These are phyloP conservation scores for Hemistola chrysoprasaria DNA, from an alignment of 2,888 invertebrate genomes.

Conservation along the genomic window DNA sequence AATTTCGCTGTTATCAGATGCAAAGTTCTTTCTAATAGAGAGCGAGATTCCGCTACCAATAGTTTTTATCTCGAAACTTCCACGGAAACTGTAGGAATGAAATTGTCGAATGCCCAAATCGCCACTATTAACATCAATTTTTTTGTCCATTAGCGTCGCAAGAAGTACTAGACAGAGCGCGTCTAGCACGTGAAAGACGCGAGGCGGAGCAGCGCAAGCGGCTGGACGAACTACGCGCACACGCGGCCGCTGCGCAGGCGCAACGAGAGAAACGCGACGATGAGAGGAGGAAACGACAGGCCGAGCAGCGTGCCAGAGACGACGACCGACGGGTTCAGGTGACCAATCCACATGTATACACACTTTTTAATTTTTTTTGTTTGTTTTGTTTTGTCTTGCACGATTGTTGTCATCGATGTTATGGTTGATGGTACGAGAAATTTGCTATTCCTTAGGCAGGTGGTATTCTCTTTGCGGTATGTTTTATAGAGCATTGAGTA, in stretches of 20 bases:
- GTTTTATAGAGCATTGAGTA: no score
- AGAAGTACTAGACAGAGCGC: conserved; percentile 84
- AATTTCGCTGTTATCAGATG: no score
- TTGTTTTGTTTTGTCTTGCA: conserved; percentile 2
- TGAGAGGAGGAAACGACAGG: conserved; percentile 90
- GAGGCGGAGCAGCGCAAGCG: conserved; percentile 94
- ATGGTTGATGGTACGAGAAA: conserved; percentile 13
- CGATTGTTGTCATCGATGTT: neutral
- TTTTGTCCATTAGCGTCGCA: conserved; percentile 45
- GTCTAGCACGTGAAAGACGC: conserved; percentile 91
- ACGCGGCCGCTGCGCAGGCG: conserved; percentile 93
- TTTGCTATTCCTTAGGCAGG: conserved; percentile 22
- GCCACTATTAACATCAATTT: neutral
- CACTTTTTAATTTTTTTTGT: conserved; percentile 2
- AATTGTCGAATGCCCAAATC: no score
- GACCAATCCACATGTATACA: conserved; percentile 22
- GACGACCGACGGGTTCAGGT: conserved; percentile 82
- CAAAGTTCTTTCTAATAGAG: no score
- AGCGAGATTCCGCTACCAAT: no score
- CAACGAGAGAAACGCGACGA: conserved; percentile 95
- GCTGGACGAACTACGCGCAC: conserved; percentile 93
- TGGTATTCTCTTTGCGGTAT: conserved; percentile 16
- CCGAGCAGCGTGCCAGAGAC: conserved; percentile 90
- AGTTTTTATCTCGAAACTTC: no score
- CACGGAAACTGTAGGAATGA: no score